Conservation (phyloP, 2,888 invertebrate species). For the Apotomis capreana region DNA sequence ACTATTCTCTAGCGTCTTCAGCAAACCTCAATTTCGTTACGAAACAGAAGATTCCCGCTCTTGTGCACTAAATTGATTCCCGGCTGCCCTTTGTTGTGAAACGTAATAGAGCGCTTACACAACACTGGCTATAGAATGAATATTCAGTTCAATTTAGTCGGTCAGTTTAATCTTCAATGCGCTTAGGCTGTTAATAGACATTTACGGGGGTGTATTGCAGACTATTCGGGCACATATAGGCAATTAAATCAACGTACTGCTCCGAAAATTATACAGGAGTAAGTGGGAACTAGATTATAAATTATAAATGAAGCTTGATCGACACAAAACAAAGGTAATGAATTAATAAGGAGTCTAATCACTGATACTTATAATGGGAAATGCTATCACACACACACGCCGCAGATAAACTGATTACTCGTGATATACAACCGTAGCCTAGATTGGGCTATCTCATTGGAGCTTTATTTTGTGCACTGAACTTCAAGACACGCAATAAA, state of each 20-base stretch:
- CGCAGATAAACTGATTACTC: too few species aligned
- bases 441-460: too few species aligned
- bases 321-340: too few species aligned
- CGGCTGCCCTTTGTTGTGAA: slow-evolving; percentile 55
- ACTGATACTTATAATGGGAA: too few species aligned
- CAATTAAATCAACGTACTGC: slow-evolving; percentile 1
- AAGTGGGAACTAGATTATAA: not conserved
- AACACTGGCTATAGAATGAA: slow-evolving; percentile 52
- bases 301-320: not conserved
- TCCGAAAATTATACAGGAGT: not conserved
- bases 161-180: slow-evolving; percentile 36
- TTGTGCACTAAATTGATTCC: slow-evolving; percentile 59
- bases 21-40: slow-evolving; percentile 41
- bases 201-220: slow-evolving; percentile 1
- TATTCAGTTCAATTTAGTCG: slow-evolving; percentile 55
- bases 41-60: slow-evolving; percentile 42
- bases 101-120: slow-evolving; percentile 55
- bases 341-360: too few species aligned
- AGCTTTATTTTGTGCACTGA: too few species aligned
- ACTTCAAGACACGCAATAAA: too few species aligned
- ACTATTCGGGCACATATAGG: not conserved
- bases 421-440: too few species aligned
- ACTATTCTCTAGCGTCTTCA: slow-evolving; percentile 36
- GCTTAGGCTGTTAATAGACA: slow-evolving; percentile 30
- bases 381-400: too few species aligned